Conservation (phyloP, 1,140 invertebrate genomes). For the Cataglyphis hispanica region DNA sequence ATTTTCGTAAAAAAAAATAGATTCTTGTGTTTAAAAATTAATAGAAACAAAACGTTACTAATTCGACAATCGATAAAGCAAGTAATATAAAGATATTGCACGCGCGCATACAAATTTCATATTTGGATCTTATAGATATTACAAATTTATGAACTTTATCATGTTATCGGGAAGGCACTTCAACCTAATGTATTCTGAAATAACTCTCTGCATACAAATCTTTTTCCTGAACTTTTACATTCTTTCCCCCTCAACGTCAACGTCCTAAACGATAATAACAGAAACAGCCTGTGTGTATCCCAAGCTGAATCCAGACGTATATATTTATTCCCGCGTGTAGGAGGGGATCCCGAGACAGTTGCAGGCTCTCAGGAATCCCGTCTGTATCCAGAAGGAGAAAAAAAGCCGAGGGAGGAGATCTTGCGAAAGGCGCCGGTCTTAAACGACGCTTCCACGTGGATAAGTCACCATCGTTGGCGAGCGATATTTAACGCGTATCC, state of each 20-base stretch:
- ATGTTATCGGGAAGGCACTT: not conserved
- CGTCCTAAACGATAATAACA: constrained; percentile 51
- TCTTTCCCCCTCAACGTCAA: constrained; percentile 23
- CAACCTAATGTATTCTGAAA: constrained; percentile 25
- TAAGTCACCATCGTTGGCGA: constrained; percentile 13
- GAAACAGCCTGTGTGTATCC: constrained; percentile 32
- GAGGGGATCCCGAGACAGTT: not conserved
- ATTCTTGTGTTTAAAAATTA: not conserved
- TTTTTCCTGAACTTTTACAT: constrained; percentile 21
- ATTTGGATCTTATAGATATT: not conserved
- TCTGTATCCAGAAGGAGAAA: constrained; percentile 5
- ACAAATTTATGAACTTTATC: constrained; percentile 5
- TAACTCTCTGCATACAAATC: constrained; percentile 36
- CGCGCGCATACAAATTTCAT: not conserved
- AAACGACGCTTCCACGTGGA: constrained; percentile 30
- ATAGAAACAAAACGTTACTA: not conserved
- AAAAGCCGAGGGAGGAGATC: constrained; percentile 12
- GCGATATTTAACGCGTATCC: constrained; percentile 49
- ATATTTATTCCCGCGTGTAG: not conserved
- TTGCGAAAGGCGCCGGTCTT: constrained; percentile 2
- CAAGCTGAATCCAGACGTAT: constrained; percentile 28
- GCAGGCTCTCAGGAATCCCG: constrained; percentile 1
- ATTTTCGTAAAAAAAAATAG: not conserved
- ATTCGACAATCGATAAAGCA: not conserved
- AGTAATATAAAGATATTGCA: not conserved